Conservation (phyloP, 2,888 invertebrate genomes). For the Torymus tubicola region DNA sequence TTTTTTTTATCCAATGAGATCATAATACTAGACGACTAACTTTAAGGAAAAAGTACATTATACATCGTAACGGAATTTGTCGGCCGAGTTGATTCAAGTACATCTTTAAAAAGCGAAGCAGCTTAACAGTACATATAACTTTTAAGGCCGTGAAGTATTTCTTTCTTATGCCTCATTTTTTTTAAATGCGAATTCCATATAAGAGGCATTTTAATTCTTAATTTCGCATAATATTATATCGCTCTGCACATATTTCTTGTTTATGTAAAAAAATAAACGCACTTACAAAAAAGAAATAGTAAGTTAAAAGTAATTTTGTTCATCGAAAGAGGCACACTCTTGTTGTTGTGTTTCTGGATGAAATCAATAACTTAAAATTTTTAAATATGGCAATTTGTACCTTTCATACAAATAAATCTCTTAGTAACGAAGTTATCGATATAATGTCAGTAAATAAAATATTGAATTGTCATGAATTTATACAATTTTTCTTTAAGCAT, state of each 20-base stretch:
- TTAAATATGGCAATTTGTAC: conserved; percentile 54
- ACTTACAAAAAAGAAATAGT: conserved; percentile 24
- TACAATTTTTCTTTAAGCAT: conserved; percentile 28
- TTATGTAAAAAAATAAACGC: conserved; percentile 44
- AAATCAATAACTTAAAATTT: conserved; percentile 26
- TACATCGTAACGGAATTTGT: conserved; percentile 54
- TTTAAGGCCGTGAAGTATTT: conserved; percentile 51
- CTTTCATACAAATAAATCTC: conserved; percentile 45
- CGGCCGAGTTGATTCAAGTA: conserved; percentile 48
- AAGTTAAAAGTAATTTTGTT: conserved; percentile 23
- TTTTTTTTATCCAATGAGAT: conserved; percentile 66
- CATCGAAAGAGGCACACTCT: conserved; percentile 23
- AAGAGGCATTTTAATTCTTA: conserved; percentile 1
- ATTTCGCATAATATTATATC: conserved; percentile 44
- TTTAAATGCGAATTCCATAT: conserved; percentile 28
- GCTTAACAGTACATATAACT: conserved; percentile 45
- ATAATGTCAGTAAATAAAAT: conserved; percentile 9
- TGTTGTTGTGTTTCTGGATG: conserved; percentile 5
- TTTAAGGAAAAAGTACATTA: conserved; percentile 60
- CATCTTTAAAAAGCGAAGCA: conserved; percentile 49
- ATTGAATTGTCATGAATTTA: conserved; percentile 18
- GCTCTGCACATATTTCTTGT: conserved; percentile 34
- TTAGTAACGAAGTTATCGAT: conserved; percentile 28
- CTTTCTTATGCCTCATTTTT: conserved; percentile 13
- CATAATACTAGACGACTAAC: conserved; percentile 68